Evolutionary conservation across 2,888 invertebrate species (phyloP), one percentile per base, ranked within the genome.

Genomic region (Nomada flava): DNA sequence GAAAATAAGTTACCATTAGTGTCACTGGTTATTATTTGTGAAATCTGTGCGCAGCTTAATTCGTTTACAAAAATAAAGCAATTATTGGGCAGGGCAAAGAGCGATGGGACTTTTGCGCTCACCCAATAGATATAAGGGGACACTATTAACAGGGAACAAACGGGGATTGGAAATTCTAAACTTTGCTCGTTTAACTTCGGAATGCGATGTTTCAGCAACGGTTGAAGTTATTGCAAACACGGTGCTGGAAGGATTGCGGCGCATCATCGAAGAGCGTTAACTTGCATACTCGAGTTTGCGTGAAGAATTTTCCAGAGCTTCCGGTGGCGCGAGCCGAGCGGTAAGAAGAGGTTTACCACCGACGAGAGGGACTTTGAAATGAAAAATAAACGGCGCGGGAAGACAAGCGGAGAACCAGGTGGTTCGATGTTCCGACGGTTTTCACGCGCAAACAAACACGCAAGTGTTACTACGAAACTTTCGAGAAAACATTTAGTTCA

Each of bases 361-460:
- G 74, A 72, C 77, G 64, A 80, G 82, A 84, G 81, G 84, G 81
- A 76, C 83, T 72, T 73, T 78, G 60, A 78, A 73, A 83, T 60
- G 82, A 63, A 81, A 70, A 87, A 80, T 82, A 79, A 88, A 78
- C 69, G 69, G 74, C 29, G 76, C 65, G 71, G 78, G 84, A 84
- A 36, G 68, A 69, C 53, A 74, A 77, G 76, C 73, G 72, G 50
- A 1, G 20, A 53, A 80, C 79, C 88, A 79, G 78, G 82, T 82
- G 76, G 79, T 73, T 76, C 82, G 47, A 69, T 76, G 63, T 76
- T 76, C 70, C 62, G 67, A 75, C 75, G 71, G 68, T 81, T 68
- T 76, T 76, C 73, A 82, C 73, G 73, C 82, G 65, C 73, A 69
- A 65, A 77, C 72, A 83, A 83, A 83, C 76, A 76, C n/a, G 20